Evolutionary conservation across 2,113 vertebrate species (phyloP), one percentile per base, ranked within the genome.

Genomic region (Ictalurus furcatus): DNA sequence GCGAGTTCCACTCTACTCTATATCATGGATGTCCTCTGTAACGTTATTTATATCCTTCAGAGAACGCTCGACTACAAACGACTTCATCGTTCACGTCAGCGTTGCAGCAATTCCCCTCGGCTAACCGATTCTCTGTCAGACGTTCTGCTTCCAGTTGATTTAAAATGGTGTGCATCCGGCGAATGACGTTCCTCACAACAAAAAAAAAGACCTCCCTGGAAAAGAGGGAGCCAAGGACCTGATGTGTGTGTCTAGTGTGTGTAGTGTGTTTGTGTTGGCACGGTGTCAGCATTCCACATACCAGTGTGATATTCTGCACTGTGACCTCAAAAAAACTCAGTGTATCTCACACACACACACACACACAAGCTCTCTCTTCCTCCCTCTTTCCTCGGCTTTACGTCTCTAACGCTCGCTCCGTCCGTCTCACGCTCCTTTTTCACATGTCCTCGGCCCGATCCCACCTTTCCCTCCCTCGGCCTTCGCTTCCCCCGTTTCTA

Each of bases 281-380:
- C 89, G 40, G 83, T 63, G 86, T 89, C 92, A 91, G 92, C 90
- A 92, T 93, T 92, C 90, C 92, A 90, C 90, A 91, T 91, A 90
- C 87, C 88, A 89, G 80, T 90, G 89, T 88, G 88, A 91, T 92
- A 92, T 92, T 91, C 91, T 81, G 90, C 87, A 91, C 85, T 81
- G 89, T 90, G 91, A 93, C 91, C 92, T 92, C 89, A 93, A 92
- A 92, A 44, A 92, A 90, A 92, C 90, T 88, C 63, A 61, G 44
- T 40, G 54, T 61, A 21, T 74, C 81, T 30, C 78, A 19, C 37
- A 19, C 84, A 30, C 84, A 83, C 65, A 61, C 81, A 85, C 71
- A 79, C 89, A 85, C n/a, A 82, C 16, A 30, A 2, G 52, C 40
- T 81, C 58, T 61, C 84, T 76, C 87, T 88, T 63, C 69, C 83